A percentile compares a stretch with the other conserved stretches of the same genome.
Evolutionary conservation across 2,888 invertebrate species (phyloP).

Genomic region (Sphaeridia pumilis): DNA sequence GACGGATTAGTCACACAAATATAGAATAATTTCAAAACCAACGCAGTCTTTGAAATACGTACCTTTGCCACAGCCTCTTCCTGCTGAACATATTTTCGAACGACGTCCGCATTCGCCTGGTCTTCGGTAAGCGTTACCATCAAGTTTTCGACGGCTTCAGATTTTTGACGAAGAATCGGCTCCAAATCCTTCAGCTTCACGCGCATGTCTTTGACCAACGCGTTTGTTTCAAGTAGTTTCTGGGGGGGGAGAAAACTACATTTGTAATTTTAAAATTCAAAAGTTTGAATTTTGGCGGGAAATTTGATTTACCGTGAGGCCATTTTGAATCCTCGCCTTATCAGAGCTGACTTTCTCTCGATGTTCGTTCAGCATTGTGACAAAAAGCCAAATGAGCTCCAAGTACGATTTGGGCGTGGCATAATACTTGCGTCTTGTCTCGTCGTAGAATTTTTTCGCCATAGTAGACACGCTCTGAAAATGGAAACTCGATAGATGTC

Average conservation of each 20-base stretch:
- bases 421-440: slow-evolving; percentile 75
- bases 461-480: slow-evolving; percentile 69
- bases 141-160: slow-evolving; percentile 59
- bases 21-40: no score
- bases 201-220: slow-evolving; percentile 72
- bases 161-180: slow-evolving; percentile 65
- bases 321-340: slow-evolving; percentile 60
- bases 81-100: slow-evolving; percentile 61
- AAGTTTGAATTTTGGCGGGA: slow-evolving; percentile 1
- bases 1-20: no score
- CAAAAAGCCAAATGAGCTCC: slow-evolving; percentile 69
- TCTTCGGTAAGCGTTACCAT: slow-evolving; percentile 65
- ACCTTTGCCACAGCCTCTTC: slow-evolving; percentile 77
- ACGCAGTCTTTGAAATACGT: no score
- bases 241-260: slow-evolving; percentile 40
- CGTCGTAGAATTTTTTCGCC: slow-evolving; percentile 62
- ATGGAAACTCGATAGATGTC: no score
- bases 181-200: slow-evolving; percentile 66
- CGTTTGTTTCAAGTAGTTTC: slow-evolving; percentile 71
- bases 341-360: slow-evolving; percentile 54
- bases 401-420: slow-evolving; percentile 85
- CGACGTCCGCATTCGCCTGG: slow-evolving; percentile 67
- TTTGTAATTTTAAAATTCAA: no score
- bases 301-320: slow-evolving; percentile 47
- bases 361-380: slow-evolving; percentile 54